These are phyloP conservation scores for Muscicapa comitata DNA, from an alignment of 2,797 vertebrate species.

Conservation along the genomic window DNA sequence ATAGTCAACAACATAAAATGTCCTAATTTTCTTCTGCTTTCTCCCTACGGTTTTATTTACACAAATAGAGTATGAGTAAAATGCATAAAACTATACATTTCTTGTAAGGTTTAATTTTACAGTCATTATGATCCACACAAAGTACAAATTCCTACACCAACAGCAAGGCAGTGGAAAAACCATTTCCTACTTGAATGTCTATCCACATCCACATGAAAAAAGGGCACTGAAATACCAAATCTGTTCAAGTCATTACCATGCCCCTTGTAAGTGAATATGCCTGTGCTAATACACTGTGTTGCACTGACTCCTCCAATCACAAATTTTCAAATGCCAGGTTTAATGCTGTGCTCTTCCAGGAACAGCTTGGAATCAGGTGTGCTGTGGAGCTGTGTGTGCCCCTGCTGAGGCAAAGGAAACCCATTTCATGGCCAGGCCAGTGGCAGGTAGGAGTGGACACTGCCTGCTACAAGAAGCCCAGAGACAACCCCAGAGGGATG, in stretches of 20 bases:
- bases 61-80: neutral
- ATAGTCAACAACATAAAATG: conserved; percentile 4
- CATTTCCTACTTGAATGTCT: neutral
- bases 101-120: neutral
- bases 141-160: neutral
- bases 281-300: neutral
- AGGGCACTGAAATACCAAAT: neutral
- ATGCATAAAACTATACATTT: neutral
- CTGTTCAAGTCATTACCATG: neutral
- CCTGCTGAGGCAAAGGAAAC: neutral
- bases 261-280: neutral
- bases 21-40: neutral
- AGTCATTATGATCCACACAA: neutral
- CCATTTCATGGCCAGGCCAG: accelerated
- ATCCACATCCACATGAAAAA: neutral
- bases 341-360: neutral
- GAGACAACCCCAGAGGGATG: neutral
- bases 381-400: accelerated
- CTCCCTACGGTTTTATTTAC: neutral
- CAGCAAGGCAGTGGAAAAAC: neutral
- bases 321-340: neutral
- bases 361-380: accelerated
- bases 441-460: accelerated
- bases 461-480: accelerated
- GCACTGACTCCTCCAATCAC: neutral